phyloP scores from a whole-genome alignment of 2,888 invertebrate genomes.

The Apamea sordens region DNA sequence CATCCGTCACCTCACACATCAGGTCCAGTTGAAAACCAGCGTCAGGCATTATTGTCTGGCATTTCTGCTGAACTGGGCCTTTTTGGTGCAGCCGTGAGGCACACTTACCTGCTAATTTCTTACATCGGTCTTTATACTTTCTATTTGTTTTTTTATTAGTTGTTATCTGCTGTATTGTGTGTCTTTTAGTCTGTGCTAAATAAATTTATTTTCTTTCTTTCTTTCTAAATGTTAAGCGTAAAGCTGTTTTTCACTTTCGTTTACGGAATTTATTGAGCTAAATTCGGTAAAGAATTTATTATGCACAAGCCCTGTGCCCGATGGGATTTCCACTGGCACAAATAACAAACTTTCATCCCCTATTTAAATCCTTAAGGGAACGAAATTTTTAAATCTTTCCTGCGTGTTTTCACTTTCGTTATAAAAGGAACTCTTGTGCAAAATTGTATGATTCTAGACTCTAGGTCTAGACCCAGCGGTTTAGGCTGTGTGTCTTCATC shows the following conservation, averaged over 20 bases:
- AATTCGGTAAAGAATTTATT: background rate
- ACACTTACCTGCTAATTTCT: too few relatives aligned
- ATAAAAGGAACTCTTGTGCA: background rate
- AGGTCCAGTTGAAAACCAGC: too few relatives aligned
- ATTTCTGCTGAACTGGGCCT: too few relatives aligned
- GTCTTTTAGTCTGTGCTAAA: too few relatives aligned
- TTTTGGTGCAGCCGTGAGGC: too few relatives aligned
- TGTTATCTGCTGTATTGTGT: too few relatives aligned
- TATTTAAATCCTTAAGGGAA: background rate
- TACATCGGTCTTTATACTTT: too few relatives aligned
- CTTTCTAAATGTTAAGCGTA: background rate
- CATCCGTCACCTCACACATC: too few relatives aligned
- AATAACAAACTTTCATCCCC: background rate
- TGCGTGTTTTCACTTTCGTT: background rate
- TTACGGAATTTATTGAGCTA: background rate
- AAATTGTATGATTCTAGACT: background rate
- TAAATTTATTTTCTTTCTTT: too few relatives aligned
- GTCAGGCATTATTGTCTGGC: too few relatives aligned
- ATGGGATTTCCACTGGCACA: background rate
- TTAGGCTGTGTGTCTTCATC: background rate
- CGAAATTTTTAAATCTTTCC: background rate
- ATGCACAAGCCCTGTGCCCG: background rate
- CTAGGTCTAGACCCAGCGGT: background rate
- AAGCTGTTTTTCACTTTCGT: background rate
- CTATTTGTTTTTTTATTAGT: too few relatives aligned